Evolutionary conservation across 2,888 invertebrate species (phyloP).

Genomic region (Stenodema calcarata): DNA sequence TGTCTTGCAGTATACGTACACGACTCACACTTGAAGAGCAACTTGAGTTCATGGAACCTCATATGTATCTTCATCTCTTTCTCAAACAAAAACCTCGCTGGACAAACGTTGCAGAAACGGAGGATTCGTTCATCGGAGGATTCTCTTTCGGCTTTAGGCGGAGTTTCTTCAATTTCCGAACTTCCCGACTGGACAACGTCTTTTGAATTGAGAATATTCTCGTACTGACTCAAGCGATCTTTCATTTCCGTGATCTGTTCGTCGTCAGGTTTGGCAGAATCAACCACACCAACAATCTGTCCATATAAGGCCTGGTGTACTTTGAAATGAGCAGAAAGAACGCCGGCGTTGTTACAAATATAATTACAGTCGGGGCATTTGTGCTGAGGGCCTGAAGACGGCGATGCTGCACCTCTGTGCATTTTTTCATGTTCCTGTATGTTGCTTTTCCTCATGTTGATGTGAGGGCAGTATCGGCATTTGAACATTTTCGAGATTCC

Average conservation of each 20-base stretch:
- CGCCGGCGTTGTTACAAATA: constrained; percentile 74
- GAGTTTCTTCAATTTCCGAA: constrained; percentile 1
- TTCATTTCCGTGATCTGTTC: constrained; percentile 67
- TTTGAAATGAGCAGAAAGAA: constrained; percentile 75
- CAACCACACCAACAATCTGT: constrained; percentile 75
- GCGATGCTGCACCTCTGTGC: constrained; percentile 63
- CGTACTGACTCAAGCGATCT: constrained; percentile 39
- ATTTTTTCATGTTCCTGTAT: constrained; percentile 85
- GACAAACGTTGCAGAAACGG: constrained; percentile 82
- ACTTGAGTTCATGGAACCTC: constrained; percentile 71
- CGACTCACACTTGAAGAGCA: constrained; percentile 73
- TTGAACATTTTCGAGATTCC: constrained; percentile 82
- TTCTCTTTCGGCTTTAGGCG: constrained; percentile 51
- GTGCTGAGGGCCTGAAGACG: constrained; percentile 56
- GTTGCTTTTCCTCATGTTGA: constrained; percentile 79
- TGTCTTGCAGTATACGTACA: constrained; percentile 80
- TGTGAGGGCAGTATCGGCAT: constrained; percentile 84
- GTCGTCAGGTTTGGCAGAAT: constrained; percentile 70
- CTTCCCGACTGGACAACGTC: neutral
- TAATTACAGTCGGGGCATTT: constrained; percentile 83
- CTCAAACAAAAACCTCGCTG: constrained; percentile 80
- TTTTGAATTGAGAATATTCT: neutral
- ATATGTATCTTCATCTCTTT: constrained; percentile 77
- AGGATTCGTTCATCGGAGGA: constrained; percentile 63
- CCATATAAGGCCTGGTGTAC: constrained; percentile 76